phyloP scores from a whole-genome alignment of 2,888 invertebrate genomes.

The Lasius platythorax region DNA sequence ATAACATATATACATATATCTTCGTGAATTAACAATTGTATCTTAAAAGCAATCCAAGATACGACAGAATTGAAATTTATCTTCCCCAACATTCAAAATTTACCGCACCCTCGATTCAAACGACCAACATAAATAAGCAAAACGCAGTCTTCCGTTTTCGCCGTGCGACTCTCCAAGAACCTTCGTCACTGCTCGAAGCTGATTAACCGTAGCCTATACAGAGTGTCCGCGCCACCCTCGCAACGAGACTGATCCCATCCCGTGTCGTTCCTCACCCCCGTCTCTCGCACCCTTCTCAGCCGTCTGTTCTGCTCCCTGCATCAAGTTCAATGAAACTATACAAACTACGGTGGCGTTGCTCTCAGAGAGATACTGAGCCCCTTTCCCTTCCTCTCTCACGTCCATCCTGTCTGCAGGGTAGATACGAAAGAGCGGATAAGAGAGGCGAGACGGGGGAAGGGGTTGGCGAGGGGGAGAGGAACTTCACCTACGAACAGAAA shows the following conservation, averaged over 20 bases:
- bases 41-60: neutral
- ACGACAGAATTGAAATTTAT: neutral
- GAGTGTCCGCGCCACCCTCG: constrained; percentile 48
- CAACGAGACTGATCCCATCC: constrained; percentile 41
- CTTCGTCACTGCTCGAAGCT: constrained; percentile 38
- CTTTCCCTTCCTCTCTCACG: constrained; percentile 1
- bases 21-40: neutral
- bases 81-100: neutral
- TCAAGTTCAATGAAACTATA: constrained; percentile 71
- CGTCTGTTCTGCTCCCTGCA: constrained; percentile 52
- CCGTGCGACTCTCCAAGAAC: constrained; percentile 15
- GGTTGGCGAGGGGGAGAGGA: neutral
- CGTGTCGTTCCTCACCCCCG: neutral
- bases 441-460: constrained; percentile 1
- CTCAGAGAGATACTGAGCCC: constrained; percentile 55
- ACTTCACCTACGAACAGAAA: constrained; percentile 55
- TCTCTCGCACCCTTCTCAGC: constrained; percentile 45
- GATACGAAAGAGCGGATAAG: constrained; percentile 55
- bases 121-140: neutral
- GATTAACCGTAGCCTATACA: constrained; percentile 51
- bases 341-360: constrained; percentile 62
- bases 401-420: constrained; percentile 47
- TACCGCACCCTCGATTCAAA: constrained; percentile 7
- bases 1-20: neutral
- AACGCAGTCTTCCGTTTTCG: constrained; percentile 22